phyloP scores from a whole-genome alignment of 2,888 invertebrate genomes.

The Aleiodes leptofemur region DNA sequence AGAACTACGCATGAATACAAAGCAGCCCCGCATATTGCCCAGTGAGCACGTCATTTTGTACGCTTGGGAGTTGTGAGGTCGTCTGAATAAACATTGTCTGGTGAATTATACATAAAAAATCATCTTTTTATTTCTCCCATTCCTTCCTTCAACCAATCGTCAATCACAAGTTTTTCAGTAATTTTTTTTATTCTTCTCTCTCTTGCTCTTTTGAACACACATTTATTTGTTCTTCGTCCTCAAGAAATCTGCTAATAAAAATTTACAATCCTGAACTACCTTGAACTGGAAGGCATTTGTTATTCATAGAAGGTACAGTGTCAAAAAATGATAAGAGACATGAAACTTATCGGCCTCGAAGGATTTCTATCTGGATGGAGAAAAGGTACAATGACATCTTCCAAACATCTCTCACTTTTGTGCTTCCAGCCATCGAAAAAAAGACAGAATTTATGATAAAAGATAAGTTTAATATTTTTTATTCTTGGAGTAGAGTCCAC shows the following conservation, averaged over 20 bases:
- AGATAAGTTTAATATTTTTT: too few species aligned
- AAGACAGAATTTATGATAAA: too few species aligned
- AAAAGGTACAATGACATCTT: too few species aligned
- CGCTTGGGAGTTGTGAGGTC: slow-evolving; percentile 86
- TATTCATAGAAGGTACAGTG: not conserved
- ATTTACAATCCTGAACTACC: slow-evolving; percentile 11
- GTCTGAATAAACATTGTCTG: slow-evolving; percentile 83
- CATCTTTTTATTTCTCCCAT: slow-evolving; percentile 70
- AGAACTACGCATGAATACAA: slow-evolving; percentile 63
- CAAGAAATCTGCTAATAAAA: not conserved
- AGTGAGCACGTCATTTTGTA: slow-evolving; percentile 83
- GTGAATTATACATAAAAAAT: slow-evolving; percentile 78
- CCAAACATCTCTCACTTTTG: too few species aligned
- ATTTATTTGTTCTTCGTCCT: not conserved
- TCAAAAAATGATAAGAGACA: slow-evolving; percentile 15
- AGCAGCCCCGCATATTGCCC: slow-evolving; percentile 75
- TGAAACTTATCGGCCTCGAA: not conserved
- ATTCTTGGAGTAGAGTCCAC: too few species aligned
- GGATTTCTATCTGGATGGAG: not conserved
- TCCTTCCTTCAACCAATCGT: slow-evolving; percentile 14
- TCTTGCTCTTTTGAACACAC: not conserved
- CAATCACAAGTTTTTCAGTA: not conserved
- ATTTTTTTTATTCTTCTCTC: not conserved
- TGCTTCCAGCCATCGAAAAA: too few species aligned
- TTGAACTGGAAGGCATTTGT: slow-evolving; percentile 11